Evolutionary conservation across 2,113 vertebrate genomes (phyloP).

Genomic region (Halichoeres trimaculatus): DNA sequence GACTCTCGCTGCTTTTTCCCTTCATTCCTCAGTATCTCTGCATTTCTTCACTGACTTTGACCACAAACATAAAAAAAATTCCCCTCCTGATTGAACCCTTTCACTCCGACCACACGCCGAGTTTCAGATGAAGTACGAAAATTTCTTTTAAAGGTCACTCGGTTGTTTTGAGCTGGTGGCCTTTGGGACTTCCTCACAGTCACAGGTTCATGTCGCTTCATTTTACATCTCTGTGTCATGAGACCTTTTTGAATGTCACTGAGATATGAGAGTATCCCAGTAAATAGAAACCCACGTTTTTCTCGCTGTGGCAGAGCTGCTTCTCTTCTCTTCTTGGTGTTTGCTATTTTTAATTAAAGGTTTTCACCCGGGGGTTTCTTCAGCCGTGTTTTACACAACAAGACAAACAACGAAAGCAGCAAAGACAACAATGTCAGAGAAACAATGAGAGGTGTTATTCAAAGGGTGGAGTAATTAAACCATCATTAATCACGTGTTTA

Average conservation of each 20-base stretch:
- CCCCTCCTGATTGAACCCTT: too few relatives aligned
- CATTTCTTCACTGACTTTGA: too few relatives aligned
- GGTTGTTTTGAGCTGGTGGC: not conserved
- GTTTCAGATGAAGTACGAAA: not conserved
- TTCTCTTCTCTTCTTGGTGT: not conserved
- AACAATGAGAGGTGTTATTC: not conserved
- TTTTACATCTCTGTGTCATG: slow-evolving; percentile 27
- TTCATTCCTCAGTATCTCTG: too few relatives aligned
- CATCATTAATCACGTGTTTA: not conserved
- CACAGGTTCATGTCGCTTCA: not conserved
- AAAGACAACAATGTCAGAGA: not conserved
- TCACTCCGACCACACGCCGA: too few relatives aligned
- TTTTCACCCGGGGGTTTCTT: not conserved
- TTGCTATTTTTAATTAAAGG: not conserved
- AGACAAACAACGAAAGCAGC: too few relatives aligned
- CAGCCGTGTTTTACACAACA: too few relatives aligned
- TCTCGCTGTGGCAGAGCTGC: too few relatives aligned
- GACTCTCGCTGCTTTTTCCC: too few relatives aligned
- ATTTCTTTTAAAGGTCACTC: not conserved
- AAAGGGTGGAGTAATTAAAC: not conserved
- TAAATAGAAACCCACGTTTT: not conserved
- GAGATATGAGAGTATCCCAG: not conserved
- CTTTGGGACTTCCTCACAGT: not conserved
- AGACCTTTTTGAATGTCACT: slow-evolving; percentile 38
- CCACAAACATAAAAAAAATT: too few relatives aligned